Base-by-base conservation (phyloP, 1,140 invertebrate species). In the Drosophila kanapiae region DNA sequence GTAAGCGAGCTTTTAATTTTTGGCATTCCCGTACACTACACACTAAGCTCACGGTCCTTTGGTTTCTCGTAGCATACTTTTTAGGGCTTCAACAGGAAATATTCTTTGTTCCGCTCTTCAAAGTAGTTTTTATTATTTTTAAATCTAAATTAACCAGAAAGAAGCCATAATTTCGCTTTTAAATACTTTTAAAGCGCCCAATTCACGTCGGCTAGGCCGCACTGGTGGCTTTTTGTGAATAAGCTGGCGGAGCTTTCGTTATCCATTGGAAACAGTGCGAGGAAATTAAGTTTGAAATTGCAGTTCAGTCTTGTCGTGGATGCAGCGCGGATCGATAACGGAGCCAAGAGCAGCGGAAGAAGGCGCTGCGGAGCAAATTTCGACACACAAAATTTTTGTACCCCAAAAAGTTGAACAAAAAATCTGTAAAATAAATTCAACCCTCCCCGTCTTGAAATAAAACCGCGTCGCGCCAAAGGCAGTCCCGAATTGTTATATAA, bases 261-360 rank as follows among this genome's bases (percentile, higher is more conserved):
- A 91, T 88, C 87, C 88, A 64, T 85, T 91, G 88, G 88, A 91
- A 91, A 65, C 76, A 64, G 64, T 76, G 78, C 70, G 75, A 91
- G 82, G 83, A 75, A 92, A 82, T 82, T 85, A 80, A 87, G 91
- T 91, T 86, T 80, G 72, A 88, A 92, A 92, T 91, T 92, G 91
- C 91, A 92, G 87, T 92, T 88, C 84, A 92, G 91, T 92, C 86
- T 91, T 87, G 91, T 92, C 91, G 91, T 91, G 91, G 80, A 82
- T 92, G 91, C 91, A 92, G 91, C 78, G 74, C 81, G 91, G 83
- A 92, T 92, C 91, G 91, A 92, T 92, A 92, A 78, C 87, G 84
- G 70, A 74, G 70, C 69, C 64, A 63, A 75, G 54, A 86, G 79
- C 70, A 90, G 86, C 82, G 78, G 71, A 78, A 65, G 65, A 78